Conservation (phyloP, 2,797 vertebrate species). For the Smutsia temminckii region DNA sequence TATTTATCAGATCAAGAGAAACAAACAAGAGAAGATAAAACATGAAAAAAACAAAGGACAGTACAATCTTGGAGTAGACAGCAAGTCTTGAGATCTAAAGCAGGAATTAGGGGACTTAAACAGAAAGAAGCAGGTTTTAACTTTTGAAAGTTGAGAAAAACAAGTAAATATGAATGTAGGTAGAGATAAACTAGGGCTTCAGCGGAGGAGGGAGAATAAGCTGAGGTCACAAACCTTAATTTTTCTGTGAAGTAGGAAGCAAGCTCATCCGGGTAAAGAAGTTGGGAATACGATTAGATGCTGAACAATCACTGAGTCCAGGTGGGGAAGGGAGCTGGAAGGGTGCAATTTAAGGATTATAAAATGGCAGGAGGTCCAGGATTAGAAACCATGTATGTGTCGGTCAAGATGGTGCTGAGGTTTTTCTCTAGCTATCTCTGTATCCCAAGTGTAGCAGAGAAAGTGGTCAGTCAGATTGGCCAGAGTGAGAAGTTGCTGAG, state of each 20-base stretch:
- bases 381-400: neutral
- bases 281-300: neutral
- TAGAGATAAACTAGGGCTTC: neutral
- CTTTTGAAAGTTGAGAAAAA: neutral
- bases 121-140: neutral
- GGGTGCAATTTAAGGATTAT: neutral
- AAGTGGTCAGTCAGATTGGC: neutral
- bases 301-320: neutral
- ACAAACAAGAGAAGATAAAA: neutral
- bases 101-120: neutral
- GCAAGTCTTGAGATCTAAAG: neutral
- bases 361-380: neutral
- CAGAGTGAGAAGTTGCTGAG: neutral
- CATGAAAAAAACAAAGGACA: neutral
- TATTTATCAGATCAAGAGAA: neutral
- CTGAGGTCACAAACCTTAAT: neutral
- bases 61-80: neutral
- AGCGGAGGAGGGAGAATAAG: neutral
- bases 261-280: neutral
- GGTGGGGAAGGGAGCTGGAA: neutral
- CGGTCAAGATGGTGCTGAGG: neutral
- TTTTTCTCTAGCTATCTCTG: neutral
- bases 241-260: neutral
- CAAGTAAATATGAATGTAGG: neutral
- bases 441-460: neutral